Conservation (phyloP, 1,140 invertebrate genomes). For the Acromyrmex heyeri region DNA sequence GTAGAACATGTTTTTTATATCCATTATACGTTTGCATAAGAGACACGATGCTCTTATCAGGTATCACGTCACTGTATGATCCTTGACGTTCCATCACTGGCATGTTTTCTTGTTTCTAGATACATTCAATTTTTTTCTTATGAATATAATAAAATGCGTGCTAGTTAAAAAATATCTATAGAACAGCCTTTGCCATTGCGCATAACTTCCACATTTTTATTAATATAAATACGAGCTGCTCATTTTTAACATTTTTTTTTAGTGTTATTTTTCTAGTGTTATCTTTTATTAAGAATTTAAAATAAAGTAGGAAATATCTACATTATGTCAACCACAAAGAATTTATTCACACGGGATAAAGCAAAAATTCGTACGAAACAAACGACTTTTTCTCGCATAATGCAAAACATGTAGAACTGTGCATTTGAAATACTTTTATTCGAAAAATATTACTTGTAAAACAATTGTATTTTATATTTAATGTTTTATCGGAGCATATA, state of each 20-base stretch:
- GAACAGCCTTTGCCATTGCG: neutral
- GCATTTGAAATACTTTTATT: too few relatives aligned
- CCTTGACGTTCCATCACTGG: constrained; percentile 36
- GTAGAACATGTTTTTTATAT: neutral
- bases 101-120: neutral
- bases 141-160: neutral
- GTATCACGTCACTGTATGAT: neutral
- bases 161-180: neutral
- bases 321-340: too few relatives aligned
- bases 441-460: too few relatives aligned
- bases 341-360: too few relatives aligned
- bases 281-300: constrained; percentile 4
- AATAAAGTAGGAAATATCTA: neutral
- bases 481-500: too few relatives aligned
- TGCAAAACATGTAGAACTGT: too few relatives aligned
- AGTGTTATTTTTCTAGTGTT: neutral
- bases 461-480: too few relatives aligned
- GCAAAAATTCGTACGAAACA: too few relatives aligned
- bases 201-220: constrained; percentile 21
- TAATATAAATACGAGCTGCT: neutral
- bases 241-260: neutral
- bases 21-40: neutral
- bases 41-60: neutral
- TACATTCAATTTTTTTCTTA: neutral
- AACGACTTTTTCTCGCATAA: too few relatives aligned